Conservation (phyloP, 2,888 invertebrate species). For the Nemapogon koenigi region DNA sequence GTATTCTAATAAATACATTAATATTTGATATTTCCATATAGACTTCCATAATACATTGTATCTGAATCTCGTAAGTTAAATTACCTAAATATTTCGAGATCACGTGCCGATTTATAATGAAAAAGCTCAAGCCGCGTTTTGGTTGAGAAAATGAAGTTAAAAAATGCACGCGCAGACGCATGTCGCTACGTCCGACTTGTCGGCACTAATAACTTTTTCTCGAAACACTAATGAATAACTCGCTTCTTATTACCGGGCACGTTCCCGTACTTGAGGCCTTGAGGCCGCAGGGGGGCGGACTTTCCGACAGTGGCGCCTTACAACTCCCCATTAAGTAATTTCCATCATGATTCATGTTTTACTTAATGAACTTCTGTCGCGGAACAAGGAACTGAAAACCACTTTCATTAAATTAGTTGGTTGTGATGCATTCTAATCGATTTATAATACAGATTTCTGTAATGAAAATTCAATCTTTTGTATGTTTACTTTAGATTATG, state of each 20-base stretch:
- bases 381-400: background rate
- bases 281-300: conserved; percentile 7
- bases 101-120: too few relatives aligned
- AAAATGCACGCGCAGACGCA: conserved; percentile 53
- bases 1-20: too few relatives aligned
- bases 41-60: too few relatives aligned
- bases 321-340: conserved; percentile 44
- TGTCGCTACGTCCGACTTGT: conserved; percentile 34
- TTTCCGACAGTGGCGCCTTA: conserved; percentile 31
- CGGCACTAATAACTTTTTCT: conserved; percentile 54
- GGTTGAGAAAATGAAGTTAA: conserved; percentile 37
- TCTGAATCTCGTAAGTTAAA: too few relatives aligned
- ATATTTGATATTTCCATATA: too few relatives aligned
- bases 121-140: too few relatives aligned
- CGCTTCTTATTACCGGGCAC: conserved; percentile 55
- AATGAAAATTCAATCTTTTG: too few relatives aligned
- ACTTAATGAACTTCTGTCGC: conserved; percentile 27
- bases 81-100: too few relatives aligned
- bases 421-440: background rate
- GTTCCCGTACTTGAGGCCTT: conserved; percentile 38
- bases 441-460: too few relatives aligned
- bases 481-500: too few relatives aligned
- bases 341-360: conserved; percentile 42
- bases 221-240: conserved; percentile 60
- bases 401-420: conserved; percentile 2